Conservation (phyloP, 2,888 invertebrate genomes). For the Acanthococcus lagerstroemiae region DNA sequence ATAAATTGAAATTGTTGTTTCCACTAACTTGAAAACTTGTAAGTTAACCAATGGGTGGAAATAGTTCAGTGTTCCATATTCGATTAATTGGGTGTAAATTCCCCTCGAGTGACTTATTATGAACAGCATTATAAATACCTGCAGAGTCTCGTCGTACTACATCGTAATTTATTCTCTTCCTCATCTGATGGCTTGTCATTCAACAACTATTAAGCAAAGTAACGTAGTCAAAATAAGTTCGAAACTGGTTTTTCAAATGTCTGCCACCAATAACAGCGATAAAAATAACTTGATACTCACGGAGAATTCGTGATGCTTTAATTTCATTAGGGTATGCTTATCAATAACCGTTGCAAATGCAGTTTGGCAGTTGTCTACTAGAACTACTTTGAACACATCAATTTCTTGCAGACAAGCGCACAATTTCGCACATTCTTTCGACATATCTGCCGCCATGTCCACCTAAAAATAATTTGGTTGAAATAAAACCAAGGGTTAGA, state of each 20-base stretch:
- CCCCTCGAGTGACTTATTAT: background rate
- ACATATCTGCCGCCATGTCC: conserved; percentile 13
- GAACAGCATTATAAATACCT: conserved; percentile 2
- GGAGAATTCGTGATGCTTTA: conserved; percentile 22
- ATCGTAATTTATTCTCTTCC: conserved; percentile 20
- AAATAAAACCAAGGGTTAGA: too few species aligned
- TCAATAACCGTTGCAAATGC: conserved; percentile 23
- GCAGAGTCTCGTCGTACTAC: conserved; percentile 18
- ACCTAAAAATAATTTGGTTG: too few species aligned
- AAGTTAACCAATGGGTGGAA: too few species aligned
- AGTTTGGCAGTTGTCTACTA: conserved; percentile 21
- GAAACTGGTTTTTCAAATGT: too few species aligned
- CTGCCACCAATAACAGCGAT: too few species aligned
- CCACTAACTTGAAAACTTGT: too few species aligned
- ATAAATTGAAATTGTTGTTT: too few species aligned
- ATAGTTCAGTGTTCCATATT: background rate
- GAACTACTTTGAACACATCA: conserved; percentile 20
- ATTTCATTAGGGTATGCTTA: conserved; percentile 23
- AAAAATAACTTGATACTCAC: conserved; percentile 12
- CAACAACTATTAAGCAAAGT: too few species aligned
- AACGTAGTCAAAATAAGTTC: too few species aligned
- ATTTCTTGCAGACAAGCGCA: conserved; percentile 23
- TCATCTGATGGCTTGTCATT: conserved; percentile 22
- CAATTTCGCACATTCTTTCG: conserved; percentile 24
- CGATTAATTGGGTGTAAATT: background rate